Conservation (phyloP, 2,888 invertebrate genomes). For the Mythimna lalbum region DNA sequence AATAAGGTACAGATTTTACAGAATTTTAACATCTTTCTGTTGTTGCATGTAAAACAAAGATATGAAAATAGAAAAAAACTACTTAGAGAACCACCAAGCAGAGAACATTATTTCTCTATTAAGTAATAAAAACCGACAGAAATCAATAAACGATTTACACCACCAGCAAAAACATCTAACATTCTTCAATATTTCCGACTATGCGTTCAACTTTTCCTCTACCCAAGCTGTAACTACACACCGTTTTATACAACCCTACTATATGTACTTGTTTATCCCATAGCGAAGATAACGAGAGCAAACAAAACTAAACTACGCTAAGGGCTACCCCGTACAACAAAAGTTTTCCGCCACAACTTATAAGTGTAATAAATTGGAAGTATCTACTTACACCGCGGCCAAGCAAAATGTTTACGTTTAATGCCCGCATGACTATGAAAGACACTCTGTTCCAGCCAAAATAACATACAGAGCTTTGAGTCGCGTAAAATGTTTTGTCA, state of each 20-base stretch:
- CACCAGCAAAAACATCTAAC: slow-evolving; percentile 13
- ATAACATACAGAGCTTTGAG: slow-evolving; percentile 53
- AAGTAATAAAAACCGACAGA: background rate
- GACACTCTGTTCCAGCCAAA: slow-evolving; percentile 47
- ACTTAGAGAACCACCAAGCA: too few relatives aligned
- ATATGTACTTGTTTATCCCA: slow-evolving; percentile 38
- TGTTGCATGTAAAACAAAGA: background rate
- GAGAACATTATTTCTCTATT: background rate
- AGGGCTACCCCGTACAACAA: slow-evolving; percentile 48
- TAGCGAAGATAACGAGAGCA: slow-evolving; percentile 41
- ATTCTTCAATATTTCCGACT: slow-evolving; percentile 19
- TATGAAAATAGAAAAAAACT: background rate
- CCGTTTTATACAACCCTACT: slow-evolving; percentile 10
- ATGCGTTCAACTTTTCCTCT: slow-evolving; percentile 25
- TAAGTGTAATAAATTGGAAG: slow-evolving; percentile 58
- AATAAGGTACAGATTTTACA: background rate
- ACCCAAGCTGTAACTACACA: slow-evolving; percentile 19
- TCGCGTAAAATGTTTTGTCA: slow-evolving; percentile 44
- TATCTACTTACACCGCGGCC: slow-evolving; percentile 44
- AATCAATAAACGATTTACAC: slow-evolving; percentile 19
- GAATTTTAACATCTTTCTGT: background rate
- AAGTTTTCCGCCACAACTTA: slow-evolving; percentile 58
- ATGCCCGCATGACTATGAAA: slow-evolving; percentile 63
- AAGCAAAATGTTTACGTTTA: slow-evolving; percentile 53
- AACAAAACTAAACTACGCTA: slow-evolving; percentile 47